Evolutionary conservation across 2,797 vertebrate species (phyloP).

Genomic region (Sebastolobus altivelis): DNA sequence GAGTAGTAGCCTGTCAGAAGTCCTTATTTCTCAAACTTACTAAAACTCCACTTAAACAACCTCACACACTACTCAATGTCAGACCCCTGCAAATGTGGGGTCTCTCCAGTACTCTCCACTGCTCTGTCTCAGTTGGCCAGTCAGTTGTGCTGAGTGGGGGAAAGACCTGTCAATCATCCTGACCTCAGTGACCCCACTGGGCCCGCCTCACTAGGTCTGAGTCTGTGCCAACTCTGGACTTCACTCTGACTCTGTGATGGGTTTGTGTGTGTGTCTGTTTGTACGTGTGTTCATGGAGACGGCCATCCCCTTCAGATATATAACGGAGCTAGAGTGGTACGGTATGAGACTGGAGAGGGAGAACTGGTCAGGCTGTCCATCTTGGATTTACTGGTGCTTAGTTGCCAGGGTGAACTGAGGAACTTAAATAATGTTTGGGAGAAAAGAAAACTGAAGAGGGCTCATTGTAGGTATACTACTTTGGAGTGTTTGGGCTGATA

Average conservation of each 20-base stretch:
- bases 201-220: constrained; percentile 49
- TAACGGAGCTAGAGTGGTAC: constrained; percentile 59
- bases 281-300: constrained; percentile 58
- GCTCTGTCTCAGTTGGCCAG: constrained; percentile 45
- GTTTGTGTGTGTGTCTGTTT: constrained; percentile 53
- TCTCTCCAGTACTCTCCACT: background rate
- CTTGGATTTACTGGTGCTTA: constrained; percentile 45
- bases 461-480: constrained; percentile 8
- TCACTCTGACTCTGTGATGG: constrained; percentile 37
- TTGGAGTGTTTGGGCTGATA: background rate
- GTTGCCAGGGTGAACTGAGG: constrained; percentile 40
- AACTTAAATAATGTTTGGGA: constrained; percentile 3
- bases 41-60: background rate
- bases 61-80: background rate
- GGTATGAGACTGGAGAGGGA: constrained; percentile 51
- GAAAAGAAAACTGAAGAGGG: constrained; percentile 18
- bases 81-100: background rate
- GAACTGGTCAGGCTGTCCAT: constrained; percentile 45
- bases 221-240: constrained; percentile 59
- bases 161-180: constrained; percentile 50
- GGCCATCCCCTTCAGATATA: constrained; percentile 73
- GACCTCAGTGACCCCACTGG: constrained; percentile 54
- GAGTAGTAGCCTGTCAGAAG: background rate
- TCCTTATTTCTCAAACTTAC: background rate
- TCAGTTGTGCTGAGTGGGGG: constrained; percentile 38